Base-by-base conservation (phyloP, 2,113 vertebrate genomes). In the Glaucomys volans region DNA sequence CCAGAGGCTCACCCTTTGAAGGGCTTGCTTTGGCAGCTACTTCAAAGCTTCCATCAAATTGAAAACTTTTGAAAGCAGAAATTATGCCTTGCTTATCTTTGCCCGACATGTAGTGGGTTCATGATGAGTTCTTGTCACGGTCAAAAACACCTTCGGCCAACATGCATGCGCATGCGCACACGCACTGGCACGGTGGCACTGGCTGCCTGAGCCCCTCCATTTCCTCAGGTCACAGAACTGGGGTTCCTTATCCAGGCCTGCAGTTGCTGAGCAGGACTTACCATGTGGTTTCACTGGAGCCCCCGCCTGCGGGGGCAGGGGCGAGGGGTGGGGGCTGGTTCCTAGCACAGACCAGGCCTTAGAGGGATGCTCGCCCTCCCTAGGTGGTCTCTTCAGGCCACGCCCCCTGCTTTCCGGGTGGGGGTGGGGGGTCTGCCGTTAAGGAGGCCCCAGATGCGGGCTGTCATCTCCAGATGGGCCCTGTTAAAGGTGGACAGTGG, bases 241-340 rank as follows among this genome's bases (percentile, higher is more conserved):
- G 28, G 54, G 67, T 47, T 50, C 26, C 40, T 32, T 57, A 5
- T 0, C 9, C 20, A 59, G 79, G 59, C 42, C 66, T 14, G 16
- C 64, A 54, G 57, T 24, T 13, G 44, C 62, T 0, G 26, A 52
- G 64, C 6, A 26, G 16, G 0, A 11, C 44, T 14, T 0, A 6
- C 37, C 7, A 0, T 35, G 32, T 54, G 67, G n/a, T 35, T 52
- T 50, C 40, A 12, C 9, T 11, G 4, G 30, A 40, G 12, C 11
- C 6, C 0, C 13, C 0, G 1, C 13, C 0, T 1, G 0, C 28
- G 0, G 0, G 3, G 20, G 5, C 44, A 6, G 44, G 6, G 44
- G 4, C 4, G 44, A 44, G 44, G 44, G 44, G 44, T 47, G 44
- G 44, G 9, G 44, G 17, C 90, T 67, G 42, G 40, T 80, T 79